Percentiles rank a stretch among this genome's conserved stretches.
Conservation (phyloP, 2,888 invertebrate species). For the Ferrisia virgata region DNA sequence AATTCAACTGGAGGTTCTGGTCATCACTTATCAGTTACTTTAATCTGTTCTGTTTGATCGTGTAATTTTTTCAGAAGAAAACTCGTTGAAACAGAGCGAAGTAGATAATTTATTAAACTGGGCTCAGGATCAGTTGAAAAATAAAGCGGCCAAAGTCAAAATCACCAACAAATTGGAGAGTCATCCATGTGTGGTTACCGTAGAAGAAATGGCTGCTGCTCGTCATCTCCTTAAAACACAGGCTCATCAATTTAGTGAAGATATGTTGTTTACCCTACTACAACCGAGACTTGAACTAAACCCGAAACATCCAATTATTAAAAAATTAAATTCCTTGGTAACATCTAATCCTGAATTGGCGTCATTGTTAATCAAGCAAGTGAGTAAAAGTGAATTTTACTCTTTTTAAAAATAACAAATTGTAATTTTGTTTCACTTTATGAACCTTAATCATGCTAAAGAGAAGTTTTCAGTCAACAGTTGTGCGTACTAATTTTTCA, state of each 20-base stretch:
- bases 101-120: conserved; percentile 75
- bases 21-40: not conserved
- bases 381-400: conserved; percentile 54
- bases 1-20: not conserved
- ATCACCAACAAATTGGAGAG: conserved; percentile 78
- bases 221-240: conserved; percentile 91
- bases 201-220: conserved; percentile 95
- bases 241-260: conserved; percentile 66
- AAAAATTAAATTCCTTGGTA: conserved; percentile 75
- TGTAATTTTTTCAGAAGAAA: not conserved
- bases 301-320: conserved; percentile 88
- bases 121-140: conserved; percentile 71
- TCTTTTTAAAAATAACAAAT: not conserved
- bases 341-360: conserved; percentile 76
- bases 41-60: not conserved
- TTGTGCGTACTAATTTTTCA: conserved; percentile 11
- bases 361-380: conserved; percentile 79
- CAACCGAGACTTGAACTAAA: conserved; percentile 93
- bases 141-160: conserved; percentile 78
- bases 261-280: conserved; percentile 77
- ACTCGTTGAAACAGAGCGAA: conserved; percentile 55
- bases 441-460: no score
- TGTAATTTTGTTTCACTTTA: no score
- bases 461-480: no score
- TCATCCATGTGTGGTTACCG: conserved; percentile 92